Base-by-base conservation (phyloP, 2,113 vertebrate species). In the Sinocyclocheilus maitianheensis region DNA sequence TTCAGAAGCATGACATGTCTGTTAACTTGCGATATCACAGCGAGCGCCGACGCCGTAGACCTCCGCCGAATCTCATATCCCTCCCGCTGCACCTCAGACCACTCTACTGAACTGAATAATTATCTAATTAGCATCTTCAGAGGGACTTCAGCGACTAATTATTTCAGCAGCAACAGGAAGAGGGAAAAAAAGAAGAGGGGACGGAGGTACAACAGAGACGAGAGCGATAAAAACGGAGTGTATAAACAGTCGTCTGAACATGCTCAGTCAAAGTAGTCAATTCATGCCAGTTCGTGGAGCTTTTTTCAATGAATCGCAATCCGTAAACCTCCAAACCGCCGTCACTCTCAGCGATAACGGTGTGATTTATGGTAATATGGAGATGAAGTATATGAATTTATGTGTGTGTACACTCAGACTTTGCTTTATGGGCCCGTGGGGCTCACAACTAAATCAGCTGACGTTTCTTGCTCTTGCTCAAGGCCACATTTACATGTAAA, bases 101-200 rank as follows among this genome's bases (percentile, higher is more conserved):
- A 86, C 87, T 90, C 60, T 80, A 87, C 26, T 88, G 88, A 90
- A 90, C 88, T 89, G 90, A 92, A 91, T 90, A 92, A 93, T 91
- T 89, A 92, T 92, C 85, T 90, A 88, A 93, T 94, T 92, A 92
- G 85, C 89, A 94, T 94, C 91, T 91, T 88, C 88, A 90, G 87
- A 88, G 69, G 77, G 89, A 84, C 77, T 87, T 86, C 71, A 81
- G 43, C 86, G 78, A 90, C 82, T 92, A 90, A 93, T 90, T 85
- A 90, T 88, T 90, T 63, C 62, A 75, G 58, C 24, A 67, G 60
- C 86, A 71, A 51, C 77, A 87, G 86, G 84, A 72, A 83, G 58
- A n/a, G 85, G 71, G 84, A 79, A 82, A 51, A 48, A 20, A 24
- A 11, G 11, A 40, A 74, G 37, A 5, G 26, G 81, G 26, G 11